Evolutionary conservation across 1,140 invertebrate species (phyloP), one percentile per base, ranked within the genome.

Genomic region (Drosophila sp.): DNA sequence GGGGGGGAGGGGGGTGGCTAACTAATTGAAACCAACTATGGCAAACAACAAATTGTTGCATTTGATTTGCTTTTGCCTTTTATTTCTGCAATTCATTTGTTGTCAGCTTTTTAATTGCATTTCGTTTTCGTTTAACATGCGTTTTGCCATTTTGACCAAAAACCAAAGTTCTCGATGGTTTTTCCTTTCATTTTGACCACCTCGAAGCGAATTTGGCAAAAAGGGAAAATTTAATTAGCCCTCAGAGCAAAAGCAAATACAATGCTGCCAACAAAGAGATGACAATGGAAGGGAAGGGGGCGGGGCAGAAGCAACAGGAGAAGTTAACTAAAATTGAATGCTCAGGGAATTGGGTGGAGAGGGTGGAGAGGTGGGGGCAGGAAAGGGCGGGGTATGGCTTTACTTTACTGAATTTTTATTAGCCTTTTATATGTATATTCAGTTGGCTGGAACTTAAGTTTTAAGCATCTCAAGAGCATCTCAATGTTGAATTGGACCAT

Each of bases 211-310:
- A 87, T 87, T 85, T 85, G 66, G 44, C 23, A 76, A 70, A 75
- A 68, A 68, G 75, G 66, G 68, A 71, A 77, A 82, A 82, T 87
- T 86, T 68, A 79, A 86, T 87, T 79, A 70, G 69, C 57, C 62
- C 68, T 50, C 56, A 79, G 72, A 61, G 56, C 74, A 86, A 85
- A 82, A 50, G 44, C 72, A 85, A 63, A 38, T 23, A 35, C 32
- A 38, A 17, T 23, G 32, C 4, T 2, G 4, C 11, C 35, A 10
- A 38, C 54, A 56, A 11, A 32, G 29, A 17, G 29, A 38, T n/a
- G 35, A 2, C 2, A 2, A 4, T 25, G 11, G 4, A 11, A 10
- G 6, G 30, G 33, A 23, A 23, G 25, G 8, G 44, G 8, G 8
- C 0, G 2, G 44, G 10, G 35, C 3, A 50, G 44, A 50, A 50